Conservation (phyloP, 2,113 vertebrate species). For the Mastomys natalensis region DNA sequence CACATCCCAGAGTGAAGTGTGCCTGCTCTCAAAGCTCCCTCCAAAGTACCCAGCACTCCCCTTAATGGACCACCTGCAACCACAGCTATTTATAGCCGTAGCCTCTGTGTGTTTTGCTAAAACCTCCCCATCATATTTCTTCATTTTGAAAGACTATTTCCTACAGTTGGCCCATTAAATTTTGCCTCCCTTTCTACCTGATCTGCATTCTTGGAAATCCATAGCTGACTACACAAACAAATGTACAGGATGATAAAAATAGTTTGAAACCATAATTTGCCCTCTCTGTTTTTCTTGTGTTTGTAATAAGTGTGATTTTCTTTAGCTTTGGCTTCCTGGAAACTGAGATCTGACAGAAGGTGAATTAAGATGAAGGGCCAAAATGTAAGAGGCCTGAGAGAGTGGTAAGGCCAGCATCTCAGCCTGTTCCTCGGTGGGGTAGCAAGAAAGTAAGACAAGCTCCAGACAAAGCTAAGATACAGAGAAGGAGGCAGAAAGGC, state of each 20-base stretch:
- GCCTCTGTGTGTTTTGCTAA: conserved; percentile 64
- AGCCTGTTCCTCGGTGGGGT: neutral
- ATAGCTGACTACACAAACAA: conserved; percentile 64
- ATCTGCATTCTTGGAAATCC: conserved; percentile 74
- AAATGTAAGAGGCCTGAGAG: neutral
- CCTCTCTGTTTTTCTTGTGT: conserved; percentile 58
- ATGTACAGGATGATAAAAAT: conserved; percentile 72
- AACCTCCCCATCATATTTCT: conserved; percentile 73
- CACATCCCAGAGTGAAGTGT: conserved; percentile 61
- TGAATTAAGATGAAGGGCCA: neutral
- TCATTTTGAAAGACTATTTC: conserved; percentile 75
- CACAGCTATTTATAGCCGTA: conserved; percentile 79
- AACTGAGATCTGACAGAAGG: conserved; percentile 38
- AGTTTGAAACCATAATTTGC: conserved; percentile 68
- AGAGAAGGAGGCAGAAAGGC: neutral
- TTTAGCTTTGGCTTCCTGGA: conserved; percentile 34
- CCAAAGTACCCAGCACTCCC: conserved; percentile 77
- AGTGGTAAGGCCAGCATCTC: neutral
- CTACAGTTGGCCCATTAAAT: conserved; percentile 74
- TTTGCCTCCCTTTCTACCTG: conserved; percentile 55
- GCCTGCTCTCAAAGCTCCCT: conserved; percentile 63
- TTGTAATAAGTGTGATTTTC: conserved; percentile 12
- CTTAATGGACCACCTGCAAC: conserved; percentile 59
- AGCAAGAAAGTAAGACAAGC: neutral
- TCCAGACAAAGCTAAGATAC: neutral